These are phyloP conservation scores for Syrista parreyssii DNA, from an alignment of 2,888 invertebrate species.

Conservation along the genomic window DNA sequence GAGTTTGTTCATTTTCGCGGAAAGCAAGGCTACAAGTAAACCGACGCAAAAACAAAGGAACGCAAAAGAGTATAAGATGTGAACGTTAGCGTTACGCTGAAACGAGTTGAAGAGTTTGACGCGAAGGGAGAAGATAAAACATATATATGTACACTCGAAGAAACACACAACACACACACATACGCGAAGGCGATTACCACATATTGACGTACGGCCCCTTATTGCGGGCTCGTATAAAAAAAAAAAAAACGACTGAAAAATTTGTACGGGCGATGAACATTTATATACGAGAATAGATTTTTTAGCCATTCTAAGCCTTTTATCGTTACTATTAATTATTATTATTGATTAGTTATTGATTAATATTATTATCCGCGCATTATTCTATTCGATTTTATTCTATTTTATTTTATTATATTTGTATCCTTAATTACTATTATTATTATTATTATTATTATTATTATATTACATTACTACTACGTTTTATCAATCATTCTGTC, in stretches of 20 bases:
- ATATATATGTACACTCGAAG: slow-evolving; percentile 6
- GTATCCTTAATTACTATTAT: slow-evolving; percentile 14
- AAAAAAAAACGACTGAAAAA: slow-evolving; percentile 45
- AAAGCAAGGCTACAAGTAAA: slow-evolving; percentile 40
- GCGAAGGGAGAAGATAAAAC: slow-evolving; percentile 8
- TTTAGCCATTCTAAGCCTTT: background rate
- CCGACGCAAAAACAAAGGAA: slow-evolving; percentile 9
- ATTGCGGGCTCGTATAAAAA: slow-evolving; percentile 26
- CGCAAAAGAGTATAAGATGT: slow-evolving; percentile 4
- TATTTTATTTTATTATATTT: background rate
- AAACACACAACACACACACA: background rate
- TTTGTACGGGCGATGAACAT: slow-evolving; percentile 46
- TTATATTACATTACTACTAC: slow-evolving; percentile 28
- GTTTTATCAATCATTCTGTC: slow-evolving; percentile 12
- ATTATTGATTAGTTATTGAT: slow-evolving; percentile 9
- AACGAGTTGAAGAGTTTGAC: slow-evolving; percentile 9
- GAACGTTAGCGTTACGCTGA: slow-evolving; percentile 6
- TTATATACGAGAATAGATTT: slow-evolving; percentile 28
- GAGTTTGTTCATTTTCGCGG: slow-evolving; percentile 35
- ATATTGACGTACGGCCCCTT: background rate
- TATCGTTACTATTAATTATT: slow-evolving; percentile 1
- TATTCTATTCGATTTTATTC: background rate
- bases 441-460: slow-evolving; percentile 23
- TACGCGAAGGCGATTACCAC: background rate
- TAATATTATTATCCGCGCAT: slow-evolving; percentile 3